Evolutionary conservation across 2,113 vertebrate genomes (phyloP).

Genomic region (Myodes glareolus): DNA sequence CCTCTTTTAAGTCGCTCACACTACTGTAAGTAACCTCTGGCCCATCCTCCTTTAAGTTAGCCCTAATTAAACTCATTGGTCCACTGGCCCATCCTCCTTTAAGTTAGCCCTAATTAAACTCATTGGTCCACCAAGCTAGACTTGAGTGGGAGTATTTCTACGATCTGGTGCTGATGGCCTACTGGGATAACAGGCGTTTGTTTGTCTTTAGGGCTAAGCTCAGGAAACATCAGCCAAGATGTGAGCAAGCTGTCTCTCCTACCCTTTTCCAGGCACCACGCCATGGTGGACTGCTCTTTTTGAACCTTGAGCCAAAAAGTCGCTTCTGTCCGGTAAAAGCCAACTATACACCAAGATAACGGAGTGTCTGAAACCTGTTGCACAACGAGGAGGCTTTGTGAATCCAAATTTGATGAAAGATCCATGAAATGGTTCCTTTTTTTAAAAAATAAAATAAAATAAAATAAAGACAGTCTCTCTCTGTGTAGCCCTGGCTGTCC

Average conservation of each 20-base stretch:
- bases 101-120: not conserved
- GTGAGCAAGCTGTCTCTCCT: not conserved
- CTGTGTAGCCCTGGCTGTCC: not conserved
- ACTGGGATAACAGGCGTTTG: not conserved
- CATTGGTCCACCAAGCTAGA: no score
- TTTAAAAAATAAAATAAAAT: no score
- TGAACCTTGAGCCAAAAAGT: not conserved
- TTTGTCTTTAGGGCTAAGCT: not conserved
- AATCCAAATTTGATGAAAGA: not conserved
- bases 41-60: not conserved
- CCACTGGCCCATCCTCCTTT: not conserved
- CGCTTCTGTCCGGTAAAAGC: not conserved
- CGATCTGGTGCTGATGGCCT: not conserved
- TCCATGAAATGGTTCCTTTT: no score
- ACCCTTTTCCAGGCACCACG: not conserved
- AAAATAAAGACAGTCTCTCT: not conserved
- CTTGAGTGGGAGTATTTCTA: not conserved
- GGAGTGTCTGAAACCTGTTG: not conserved
- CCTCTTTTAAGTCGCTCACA: not conserved
- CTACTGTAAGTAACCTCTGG: not conserved
- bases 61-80: not conserved
- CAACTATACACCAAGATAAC: not conserved
- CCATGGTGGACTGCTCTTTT: not conserved
- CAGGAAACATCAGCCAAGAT: not conserved
- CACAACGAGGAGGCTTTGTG: not conserved